A percentile compares a stretch with the other conserved stretches of the same genome.
These are phyloP conservation scores for Drepana falcataria DNA, from an alignment of 2,888 invertebrate species.

Conservation along the genomic window DNA sequence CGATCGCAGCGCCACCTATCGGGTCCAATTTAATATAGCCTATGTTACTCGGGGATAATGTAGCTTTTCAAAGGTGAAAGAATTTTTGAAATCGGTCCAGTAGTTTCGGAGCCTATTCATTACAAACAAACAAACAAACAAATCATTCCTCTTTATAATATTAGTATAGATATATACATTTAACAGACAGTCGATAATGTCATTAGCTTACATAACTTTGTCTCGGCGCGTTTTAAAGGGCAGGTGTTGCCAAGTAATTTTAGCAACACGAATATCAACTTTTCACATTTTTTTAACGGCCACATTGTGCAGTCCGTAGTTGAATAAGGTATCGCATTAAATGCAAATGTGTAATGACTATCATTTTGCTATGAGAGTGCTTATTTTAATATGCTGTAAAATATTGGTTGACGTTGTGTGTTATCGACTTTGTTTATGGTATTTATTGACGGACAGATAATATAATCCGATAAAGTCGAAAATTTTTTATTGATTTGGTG, in stretches of 20 bases:
- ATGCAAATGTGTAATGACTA: slow-evolving; percentile 19
- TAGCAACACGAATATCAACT: slow-evolving; percentile 12
- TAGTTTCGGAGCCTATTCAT: too few relatives aligned
- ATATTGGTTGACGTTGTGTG: neutral
- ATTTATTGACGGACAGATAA: too few relatives aligned
- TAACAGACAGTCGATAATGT: slow-evolving; percentile 2
- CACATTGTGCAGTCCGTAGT: neutral
- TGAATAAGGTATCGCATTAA: slow-evolving; percentile 7
- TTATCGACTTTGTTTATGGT: neutral
- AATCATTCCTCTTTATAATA: too few relatives aligned
- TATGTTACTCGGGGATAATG: too few relatives aligned
- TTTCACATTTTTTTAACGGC: slow-evolving; percentile 3
- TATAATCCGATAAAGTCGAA: too few relatives aligned
- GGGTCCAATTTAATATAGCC: too few relatives aligned
- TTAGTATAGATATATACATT: too few relatives aligned
- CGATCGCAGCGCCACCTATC: too few relatives aligned
- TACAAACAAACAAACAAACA: too few relatives aligned
- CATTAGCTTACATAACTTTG: slow-evolving; percentile 18
- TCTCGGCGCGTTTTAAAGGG: slow-evolving; percentile 10
- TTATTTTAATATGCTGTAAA: slow-evolving; percentile 9
- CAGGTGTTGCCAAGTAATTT: slow-evolving; percentile 32
- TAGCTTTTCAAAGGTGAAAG: too few relatives aligned
- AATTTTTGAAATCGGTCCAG: too few relatives aligned
- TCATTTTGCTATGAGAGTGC: slow-evolving; percentile 11
- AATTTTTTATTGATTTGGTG: too few relatives aligned